phyloP scores from a whole-genome alignment of 2,797 vertebrate genomes.

The Gambelia wislizenii region DNA sequence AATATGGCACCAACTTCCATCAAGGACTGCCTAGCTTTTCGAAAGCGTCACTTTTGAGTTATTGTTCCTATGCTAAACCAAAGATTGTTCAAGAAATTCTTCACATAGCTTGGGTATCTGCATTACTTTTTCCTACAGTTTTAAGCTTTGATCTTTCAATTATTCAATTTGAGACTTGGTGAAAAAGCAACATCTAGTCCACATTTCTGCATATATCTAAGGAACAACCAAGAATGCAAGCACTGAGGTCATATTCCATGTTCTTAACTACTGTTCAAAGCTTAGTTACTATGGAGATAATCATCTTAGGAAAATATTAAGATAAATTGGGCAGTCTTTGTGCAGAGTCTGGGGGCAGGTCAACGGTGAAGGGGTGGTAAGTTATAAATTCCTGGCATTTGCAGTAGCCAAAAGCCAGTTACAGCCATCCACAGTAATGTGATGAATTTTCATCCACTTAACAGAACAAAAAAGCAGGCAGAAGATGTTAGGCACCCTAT shows the following conservation, averaged over 20 bases:
- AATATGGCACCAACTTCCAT: too few relatives aligned
- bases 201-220: not conserved
- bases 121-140: rapidly evolving
- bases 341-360: not conserved
- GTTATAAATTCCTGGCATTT: not conserved
- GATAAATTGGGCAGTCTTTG: not conserved
- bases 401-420: not conserved
- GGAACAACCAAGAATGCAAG: not conserved
- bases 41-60: not conserved
- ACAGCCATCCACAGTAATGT: not conserved
- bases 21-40: not conserved
- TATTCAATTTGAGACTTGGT: not conserved
- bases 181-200: not conserved
- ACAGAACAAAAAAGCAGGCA: not conserved
- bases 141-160: not conserved
- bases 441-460: not conserved
- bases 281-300: slow-evolving; percentile 34
- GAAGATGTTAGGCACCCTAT: not conserved
- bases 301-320: slow-evolving; percentile 29
- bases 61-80: not conserved
- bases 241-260: not conserved
- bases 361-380: not conserved
- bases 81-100: not conserved
- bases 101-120: not conserved
- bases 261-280: not conserved